Evolutionary conservation across 2,113 vertebrate genomes (phyloP).

Genomic region (Periophthalmus modestus): DNA sequence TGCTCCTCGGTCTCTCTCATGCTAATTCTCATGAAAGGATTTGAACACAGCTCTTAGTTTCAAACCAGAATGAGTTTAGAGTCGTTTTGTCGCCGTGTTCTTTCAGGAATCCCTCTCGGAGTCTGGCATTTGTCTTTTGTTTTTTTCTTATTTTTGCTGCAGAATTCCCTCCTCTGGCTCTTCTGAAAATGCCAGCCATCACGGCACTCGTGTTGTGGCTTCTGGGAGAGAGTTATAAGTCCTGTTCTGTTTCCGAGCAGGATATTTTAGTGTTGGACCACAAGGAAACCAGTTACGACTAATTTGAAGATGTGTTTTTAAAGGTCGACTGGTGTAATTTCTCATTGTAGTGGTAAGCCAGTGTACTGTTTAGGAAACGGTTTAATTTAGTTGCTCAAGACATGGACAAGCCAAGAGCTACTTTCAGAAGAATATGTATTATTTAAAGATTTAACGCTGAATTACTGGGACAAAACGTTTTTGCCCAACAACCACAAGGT

Average conservation of each 20-base stretch:
- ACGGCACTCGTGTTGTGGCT: constrained; percentile 54
- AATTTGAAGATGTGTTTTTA: constrained; percentile 2
- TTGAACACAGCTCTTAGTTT: constrained; percentile 3
- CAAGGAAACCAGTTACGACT: not conserved
- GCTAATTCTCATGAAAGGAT: constrained; percentile 18
- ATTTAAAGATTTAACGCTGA: too few relatives aligned
- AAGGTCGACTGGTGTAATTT: not conserved
- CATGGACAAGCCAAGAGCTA: not conserved
- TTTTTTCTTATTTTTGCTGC: constrained; percentile 50
- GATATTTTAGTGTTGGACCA: constrained; percentile 20
- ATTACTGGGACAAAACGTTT: not conserved
- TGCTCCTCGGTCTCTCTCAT: not conserved
- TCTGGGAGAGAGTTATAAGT: constrained; percentile 26
- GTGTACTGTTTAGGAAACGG: not conserved
- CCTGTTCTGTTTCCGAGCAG: constrained; percentile 26
- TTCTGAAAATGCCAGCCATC: constrained; percentile 68
- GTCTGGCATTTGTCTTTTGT: constrained; percentile 60
- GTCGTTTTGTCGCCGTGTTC: constrained; percentile 10
- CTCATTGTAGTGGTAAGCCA: not conserved
- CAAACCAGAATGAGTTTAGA: constrained; percentile 22
- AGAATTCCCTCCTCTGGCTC: constrained; percentile 61
- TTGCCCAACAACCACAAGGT: not conserved
- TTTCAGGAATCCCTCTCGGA: constrained; percentile 51
- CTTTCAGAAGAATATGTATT: not conserved
- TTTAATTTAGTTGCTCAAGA: not conserved